phyloP scores from a whole-genome alignment of 2,113 vertebrate genomes.

The Oreochromis tanganicae region DNA sequence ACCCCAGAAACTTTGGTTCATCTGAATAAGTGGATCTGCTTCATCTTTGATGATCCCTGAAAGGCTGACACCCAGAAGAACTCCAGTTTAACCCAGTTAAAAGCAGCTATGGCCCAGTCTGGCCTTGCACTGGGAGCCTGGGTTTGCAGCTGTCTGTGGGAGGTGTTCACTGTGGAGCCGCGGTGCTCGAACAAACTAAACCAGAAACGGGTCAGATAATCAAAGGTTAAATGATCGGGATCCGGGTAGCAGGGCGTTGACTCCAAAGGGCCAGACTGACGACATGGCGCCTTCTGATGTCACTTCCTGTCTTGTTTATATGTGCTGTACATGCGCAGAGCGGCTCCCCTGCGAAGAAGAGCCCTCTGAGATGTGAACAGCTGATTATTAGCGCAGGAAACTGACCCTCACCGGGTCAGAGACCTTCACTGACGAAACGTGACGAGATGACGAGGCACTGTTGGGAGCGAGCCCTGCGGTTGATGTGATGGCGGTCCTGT shows the following conservation, averaged over 20 bases:
- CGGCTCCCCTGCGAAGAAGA: not conserved
- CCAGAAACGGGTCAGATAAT: conserved; percentile 61
- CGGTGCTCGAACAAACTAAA: conserved; percentile 32
- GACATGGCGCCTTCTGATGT: conserved; percentile 17
- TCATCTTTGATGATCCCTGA: not conserved
- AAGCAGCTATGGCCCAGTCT: not conserved
- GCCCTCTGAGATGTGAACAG: not conserved
- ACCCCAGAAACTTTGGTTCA: not conserved
- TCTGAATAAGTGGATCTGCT: not conserved
- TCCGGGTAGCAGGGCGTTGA: conserved; percentile 45
- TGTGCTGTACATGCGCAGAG: not conserved
- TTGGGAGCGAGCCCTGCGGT: not conserved
- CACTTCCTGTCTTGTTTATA: not conserved
- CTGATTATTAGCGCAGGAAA: not conserved
- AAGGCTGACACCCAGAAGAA: not conserved
- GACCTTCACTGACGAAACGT: not conserved
- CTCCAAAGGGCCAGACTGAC: not conserved
- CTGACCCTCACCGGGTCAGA: not conserved
- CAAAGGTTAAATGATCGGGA: conserved; percentile 57
- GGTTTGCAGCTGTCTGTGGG: not conserved
- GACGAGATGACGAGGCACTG: conserved; percentile 5
- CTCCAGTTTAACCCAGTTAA: not conserved
- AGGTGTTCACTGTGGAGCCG: conserved; percentile 61
- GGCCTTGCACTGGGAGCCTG: not conserved
- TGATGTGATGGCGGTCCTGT: not conserved